phyloP scores from a whole-genome alignment of 2,113 vertebrate genomes.

The Leucoraja erinaceus region DNA sequence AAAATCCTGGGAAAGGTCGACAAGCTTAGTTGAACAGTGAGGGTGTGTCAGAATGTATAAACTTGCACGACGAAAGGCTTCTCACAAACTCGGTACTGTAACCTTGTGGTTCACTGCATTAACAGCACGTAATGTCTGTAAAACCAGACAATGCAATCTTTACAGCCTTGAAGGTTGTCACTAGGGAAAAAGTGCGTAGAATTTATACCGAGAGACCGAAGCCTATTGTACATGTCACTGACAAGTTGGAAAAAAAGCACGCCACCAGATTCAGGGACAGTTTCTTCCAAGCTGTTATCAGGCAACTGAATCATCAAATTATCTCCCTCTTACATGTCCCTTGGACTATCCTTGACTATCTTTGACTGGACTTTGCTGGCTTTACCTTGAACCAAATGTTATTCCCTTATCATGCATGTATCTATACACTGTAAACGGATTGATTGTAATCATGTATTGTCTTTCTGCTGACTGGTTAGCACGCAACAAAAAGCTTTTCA shows the following conservation, averaged over 20 bases:
- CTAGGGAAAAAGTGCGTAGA: neutral
- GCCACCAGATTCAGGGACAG: no score
- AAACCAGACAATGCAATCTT: constrained; percentile 21
- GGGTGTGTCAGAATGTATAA: constrained; percentile 21
- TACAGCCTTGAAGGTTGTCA: neutral
- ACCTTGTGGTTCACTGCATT: neutral
- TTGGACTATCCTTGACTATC: no score
- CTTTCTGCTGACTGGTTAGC: no score
- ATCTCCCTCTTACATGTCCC: no score
- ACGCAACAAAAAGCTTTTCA: no score
- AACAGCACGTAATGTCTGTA: neutral
- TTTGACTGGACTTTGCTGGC: no score
- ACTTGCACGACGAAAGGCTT: neutral
- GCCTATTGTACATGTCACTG: neutral
- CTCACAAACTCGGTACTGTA: neutral
- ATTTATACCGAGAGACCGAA: neutral
- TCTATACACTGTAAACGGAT: no score
- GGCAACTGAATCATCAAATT: no score
- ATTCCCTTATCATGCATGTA: no score
- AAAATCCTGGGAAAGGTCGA: neutral
- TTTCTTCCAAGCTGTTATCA: no score
- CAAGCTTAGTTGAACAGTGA: neutral
- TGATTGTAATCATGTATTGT: no score
- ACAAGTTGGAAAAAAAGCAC: neutral
- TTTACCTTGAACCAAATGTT: no score